Evolutionary conservation across 2,888 invertebrate species (phyloP).

Genomic region (Ashinkailepas kermadecensis): DNA sequence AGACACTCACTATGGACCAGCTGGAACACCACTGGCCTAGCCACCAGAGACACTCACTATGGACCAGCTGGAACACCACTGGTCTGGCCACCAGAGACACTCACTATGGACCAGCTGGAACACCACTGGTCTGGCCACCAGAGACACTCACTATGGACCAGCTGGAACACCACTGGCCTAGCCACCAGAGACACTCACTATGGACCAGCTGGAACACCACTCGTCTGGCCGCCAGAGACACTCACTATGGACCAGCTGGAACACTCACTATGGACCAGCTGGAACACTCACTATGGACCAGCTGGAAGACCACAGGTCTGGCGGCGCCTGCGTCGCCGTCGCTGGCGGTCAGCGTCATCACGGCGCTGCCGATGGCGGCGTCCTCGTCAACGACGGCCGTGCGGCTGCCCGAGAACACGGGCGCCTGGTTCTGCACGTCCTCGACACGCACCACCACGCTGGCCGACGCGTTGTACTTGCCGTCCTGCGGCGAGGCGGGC

Average conservation of each 20-base stretch:
- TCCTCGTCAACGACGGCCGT: slow-evolving; percentile 72
- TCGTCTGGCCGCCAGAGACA: too few relatives aligned
- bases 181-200: too few relatives aligned
- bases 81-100: too few relatives aligned
- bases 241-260: slow-evolving; percentile 69
- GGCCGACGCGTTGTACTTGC: slow-evolving; percentile 61
- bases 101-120: too few relatives aligned
- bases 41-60: too few relatives aligned
- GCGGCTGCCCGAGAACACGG: slow-evolving; percentile 69
- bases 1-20: too few relatives aligned
- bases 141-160: too few relatives aligned
- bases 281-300: slow-evolving; percentile 65
- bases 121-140: slow-evolving; percentile 11
- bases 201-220: slow-evolving; percentile 54
- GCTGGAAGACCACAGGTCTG: slow-evolving; percentile 64
- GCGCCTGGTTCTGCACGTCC: slow-evolving; percentile 81
- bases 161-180: not conserved
- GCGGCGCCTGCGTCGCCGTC: slow-evolving; percentile 80
- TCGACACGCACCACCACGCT: slow-evolving; percentile 69
- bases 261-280: slow-evolving; percentile 67
- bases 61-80: too few relatives aligned
- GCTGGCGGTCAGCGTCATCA: slow-evolving; percentile 67
- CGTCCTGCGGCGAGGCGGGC: slow-evolving; percentile 50
- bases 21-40: too few relatives aligned
- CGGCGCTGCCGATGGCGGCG: slow-evolving; percentile 70